Evolutionary conservation across 2,888 invertebrate genomes (phyloP).

Genomic region (Melikaiella ostensackeni): DNA sequence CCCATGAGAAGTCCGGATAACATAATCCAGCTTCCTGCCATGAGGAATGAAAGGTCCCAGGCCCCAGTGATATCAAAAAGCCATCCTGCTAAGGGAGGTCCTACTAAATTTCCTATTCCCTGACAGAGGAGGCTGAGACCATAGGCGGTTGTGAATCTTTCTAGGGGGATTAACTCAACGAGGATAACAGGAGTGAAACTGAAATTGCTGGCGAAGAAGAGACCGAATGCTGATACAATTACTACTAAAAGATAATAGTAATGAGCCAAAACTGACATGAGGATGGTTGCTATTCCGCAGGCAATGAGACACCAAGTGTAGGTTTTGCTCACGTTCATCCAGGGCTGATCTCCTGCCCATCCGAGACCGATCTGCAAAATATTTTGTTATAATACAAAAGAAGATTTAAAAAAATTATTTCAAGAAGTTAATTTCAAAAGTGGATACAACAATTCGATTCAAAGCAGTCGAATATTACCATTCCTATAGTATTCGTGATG

Average conservation of each 20-base stretch:
- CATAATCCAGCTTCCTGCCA: constrained; percentile 89
- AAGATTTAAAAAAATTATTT: no score
- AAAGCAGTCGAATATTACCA: constrained; percentile 79
- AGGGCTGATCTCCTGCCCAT: constrained; percentile 91
- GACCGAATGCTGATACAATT: constrained; percentile 86
- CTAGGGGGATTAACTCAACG: constrained; percentile 92
- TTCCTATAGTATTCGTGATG: constrained; percentile 93
- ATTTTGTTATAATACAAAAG: not conserved
- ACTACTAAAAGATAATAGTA: constrained; percentile 79
- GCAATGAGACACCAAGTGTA: constrained; percentile 88
- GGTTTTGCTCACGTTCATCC: constrained; percentile 89
- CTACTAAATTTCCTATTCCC: constrained; percentile 94
- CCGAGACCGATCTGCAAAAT: constrained; percentile 86
- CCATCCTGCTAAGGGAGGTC: constrained; percentile 94
- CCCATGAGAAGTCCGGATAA: constrained; percentile 86
- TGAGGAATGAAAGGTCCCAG: constrained; percentile 90
- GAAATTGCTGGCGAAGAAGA: constrained; percentile 94
- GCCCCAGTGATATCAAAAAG: constrained; percentile 83
- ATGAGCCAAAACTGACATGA: constrained; percentile 80
- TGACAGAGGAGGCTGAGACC: constrained; percentile 93
- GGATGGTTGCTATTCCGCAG: constrained; percentile 82
- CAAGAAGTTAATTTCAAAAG: no score
- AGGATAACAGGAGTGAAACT: constrained; percentile 94
- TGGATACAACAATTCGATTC: no score
- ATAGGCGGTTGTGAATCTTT: constrained; percentile 95